Evolutionary conservation across 2,113 vertebrate genomes (phyloP), one percentile per base, ranked within the genome.

Genomic region (Bettongia penicillata): DNA sequence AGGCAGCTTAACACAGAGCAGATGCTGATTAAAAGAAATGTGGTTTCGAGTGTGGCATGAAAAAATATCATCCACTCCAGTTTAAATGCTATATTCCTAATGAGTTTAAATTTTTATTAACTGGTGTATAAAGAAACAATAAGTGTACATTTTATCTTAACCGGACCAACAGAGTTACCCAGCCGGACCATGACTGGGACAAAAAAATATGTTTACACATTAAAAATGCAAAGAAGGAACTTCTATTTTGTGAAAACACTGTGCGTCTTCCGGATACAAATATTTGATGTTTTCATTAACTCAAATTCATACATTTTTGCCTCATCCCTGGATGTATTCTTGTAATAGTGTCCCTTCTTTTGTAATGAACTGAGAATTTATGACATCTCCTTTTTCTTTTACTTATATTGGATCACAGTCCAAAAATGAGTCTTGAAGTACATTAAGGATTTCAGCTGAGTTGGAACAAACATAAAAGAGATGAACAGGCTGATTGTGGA

Each of bases 11-110:
- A 98, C 95, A 95, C 92, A 95, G 96, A 98, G 96, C 98, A 98
- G 98, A 98, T 98, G 98, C 91, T 96, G 98, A 98, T 98, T 96
- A 98, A 98, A 98, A 97, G 94, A 98, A 98, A 98, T 97, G 97
- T 93, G 96, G 98, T 97, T 98, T 98, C 97, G 96, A 98, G 97
- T 96, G 97, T 97, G 97, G 98, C 97, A 98, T 98, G 97, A 95
- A 89, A 98, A 98, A 97, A 97, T 91, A 97, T 95, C 95, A 89
- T 96, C 96, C 95, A 91, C 91, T 98, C 89, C 93, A 94, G 47
- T 97, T 97, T 98, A 97, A 98, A 97, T 53, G 91, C 91, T 97
- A 16, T 97, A 97, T 97, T 98, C 95, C 95, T 98, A 98, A 98
- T 97, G 97, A 97, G 89, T 96, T 98, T 98, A 97, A 98, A 98